Conservation (phyloP, 2,888 invertebrate genomes). For the Oxyteleia sp. region DNA sequence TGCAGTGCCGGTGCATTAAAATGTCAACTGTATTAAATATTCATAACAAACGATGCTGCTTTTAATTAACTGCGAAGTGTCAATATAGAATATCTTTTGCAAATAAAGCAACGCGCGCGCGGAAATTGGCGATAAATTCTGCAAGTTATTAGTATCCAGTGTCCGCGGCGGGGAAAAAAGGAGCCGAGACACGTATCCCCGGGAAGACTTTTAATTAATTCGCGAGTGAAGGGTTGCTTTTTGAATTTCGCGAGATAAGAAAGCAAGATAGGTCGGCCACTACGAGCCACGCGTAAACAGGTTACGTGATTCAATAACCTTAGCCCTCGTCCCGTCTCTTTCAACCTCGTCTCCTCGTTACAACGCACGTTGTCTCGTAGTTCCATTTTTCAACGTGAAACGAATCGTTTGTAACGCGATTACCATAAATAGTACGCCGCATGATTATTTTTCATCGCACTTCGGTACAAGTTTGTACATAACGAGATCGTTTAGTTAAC, state of each 20-base stretch:
- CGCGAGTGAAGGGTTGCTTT: constrained; percentile 27
- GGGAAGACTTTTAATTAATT: constrained; percentile 58
- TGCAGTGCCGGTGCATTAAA: no score
- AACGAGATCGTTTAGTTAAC: no score
- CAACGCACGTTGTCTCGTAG: constrained; percentile 40
- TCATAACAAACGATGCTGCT: no score
- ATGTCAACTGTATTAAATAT: no score
- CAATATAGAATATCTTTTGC: background rate
- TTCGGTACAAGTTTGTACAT: background rate
- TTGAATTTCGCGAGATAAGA: constrained; percentile 56
- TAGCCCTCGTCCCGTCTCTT: constrained; percentile 45
- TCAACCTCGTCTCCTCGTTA: constrained; percentile 60
- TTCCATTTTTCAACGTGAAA: constrained; percentile 38
- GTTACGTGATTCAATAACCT: constrained; percentile 81
- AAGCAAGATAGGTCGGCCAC: constrained; percentile 67
- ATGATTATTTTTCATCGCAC: constrained; percentile 5
- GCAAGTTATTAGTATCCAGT: constrained; percentile 16
- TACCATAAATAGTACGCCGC: constrained; percentile 22
- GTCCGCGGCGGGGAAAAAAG: background rate
- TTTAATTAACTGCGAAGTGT: no score
- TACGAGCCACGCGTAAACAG: constrained; percentile 77
- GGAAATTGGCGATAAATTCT: constrained; percentile 22
- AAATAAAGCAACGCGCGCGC: background rate
- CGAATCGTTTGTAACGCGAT: constrained; percentile 28
- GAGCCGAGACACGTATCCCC: constrained; percentile 12